Evolutionary conservation across 2,797 vertebrate species (phyloP), one percentile per base, ranked within the genome.

Genomic region (Alcedo atthis): DNA sequence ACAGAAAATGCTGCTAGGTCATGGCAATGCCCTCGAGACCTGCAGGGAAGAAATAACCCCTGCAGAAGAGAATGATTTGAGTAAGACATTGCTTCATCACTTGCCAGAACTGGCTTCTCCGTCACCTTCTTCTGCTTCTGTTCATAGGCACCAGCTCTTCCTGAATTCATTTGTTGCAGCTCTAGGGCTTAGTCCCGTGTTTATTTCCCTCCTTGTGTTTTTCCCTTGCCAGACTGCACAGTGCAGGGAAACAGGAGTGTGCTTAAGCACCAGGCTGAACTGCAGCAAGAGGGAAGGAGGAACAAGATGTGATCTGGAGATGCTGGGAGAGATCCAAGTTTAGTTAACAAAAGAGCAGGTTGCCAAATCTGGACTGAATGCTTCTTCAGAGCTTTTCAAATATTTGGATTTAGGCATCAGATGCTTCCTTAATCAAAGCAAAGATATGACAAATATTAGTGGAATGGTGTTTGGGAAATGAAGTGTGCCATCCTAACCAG

Each of bases 201-300:
- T 45, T 62, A 45, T 16, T 81, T 81, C 85, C 45, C 43, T 81
- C 26, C 46, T 48, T 49, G 33, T 58, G 21, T 20, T 6, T 40
- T 40, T 40, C 14, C 10, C 32, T n/a, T 24, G n/a, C 1, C 10
- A 32, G 79, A 7, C 28, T 21, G 15, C 6, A 2, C 0, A 25
- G 43, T 6, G 18, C 21, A 9, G 2, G 28, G 64, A 32, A 64
- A 33, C 5, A 57, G 20, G 14, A 48, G 18, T 5, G 10, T 43
- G 77, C 68, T 43, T 33, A 15, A 40, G 48, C 6, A 6, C 8
- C 6, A 16, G 55, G 64, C 64, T 73, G 42, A 62, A 26, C 16
- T 53, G 13, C 26, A 48, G 63, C 51, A 30, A 32, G 55, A 51
- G n/a, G 12, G 12, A 68, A 30, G 20, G 1, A n/a, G 77, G 55